phyloP scores from a whole-genome alignment of 2,888 invertebrate species.

The Dicyrtoma fusca region DNA sequence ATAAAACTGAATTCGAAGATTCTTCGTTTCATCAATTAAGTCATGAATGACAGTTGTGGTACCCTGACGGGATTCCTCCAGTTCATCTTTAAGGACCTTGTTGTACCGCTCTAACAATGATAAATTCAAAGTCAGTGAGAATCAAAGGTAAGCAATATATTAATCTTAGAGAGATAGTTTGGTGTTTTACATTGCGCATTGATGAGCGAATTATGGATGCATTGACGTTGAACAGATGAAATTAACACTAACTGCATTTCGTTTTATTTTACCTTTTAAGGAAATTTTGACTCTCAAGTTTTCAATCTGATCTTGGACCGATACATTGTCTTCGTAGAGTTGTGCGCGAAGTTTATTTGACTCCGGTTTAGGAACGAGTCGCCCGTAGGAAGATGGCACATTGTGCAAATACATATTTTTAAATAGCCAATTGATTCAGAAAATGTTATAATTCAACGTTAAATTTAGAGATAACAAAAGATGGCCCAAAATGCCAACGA shows the following conservation, averaged over 20 bases:
- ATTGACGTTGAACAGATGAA: no score
- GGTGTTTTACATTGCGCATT: no score
- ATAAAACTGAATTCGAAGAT: constrained; percentile 46
- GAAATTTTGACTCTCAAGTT: constrained; percentile 54
- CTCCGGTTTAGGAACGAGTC: constrained; percentile 42
- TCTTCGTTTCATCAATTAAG: constrained; percentile 48
- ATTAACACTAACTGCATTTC: no score
- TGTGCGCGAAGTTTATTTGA: neutral
- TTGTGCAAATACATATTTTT: constrained; percentile 45
- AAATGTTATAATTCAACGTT: no score
- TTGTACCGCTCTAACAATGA: constrained; percentile 51
- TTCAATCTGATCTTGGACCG: constrained; percentile 55
- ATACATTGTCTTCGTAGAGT: constrained; percentile 44
- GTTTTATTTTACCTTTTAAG: constrained; percentile 49
- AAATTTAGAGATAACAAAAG: no score
- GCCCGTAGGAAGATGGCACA: constrained; percentile 47
- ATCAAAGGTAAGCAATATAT: no score
- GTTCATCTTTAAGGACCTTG: constrained; percentile 50
- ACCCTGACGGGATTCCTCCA: constrained; percentile 48
- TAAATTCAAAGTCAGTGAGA: no score
- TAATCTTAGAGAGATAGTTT: no score
- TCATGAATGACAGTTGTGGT: constrained; percentile 45
- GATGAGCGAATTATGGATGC: no score
- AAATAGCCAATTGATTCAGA: no score
- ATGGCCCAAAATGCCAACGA: no score